Conservation (phyloP, 2,888 invertebrate species). For the Nomada lathburiana region DNA sequence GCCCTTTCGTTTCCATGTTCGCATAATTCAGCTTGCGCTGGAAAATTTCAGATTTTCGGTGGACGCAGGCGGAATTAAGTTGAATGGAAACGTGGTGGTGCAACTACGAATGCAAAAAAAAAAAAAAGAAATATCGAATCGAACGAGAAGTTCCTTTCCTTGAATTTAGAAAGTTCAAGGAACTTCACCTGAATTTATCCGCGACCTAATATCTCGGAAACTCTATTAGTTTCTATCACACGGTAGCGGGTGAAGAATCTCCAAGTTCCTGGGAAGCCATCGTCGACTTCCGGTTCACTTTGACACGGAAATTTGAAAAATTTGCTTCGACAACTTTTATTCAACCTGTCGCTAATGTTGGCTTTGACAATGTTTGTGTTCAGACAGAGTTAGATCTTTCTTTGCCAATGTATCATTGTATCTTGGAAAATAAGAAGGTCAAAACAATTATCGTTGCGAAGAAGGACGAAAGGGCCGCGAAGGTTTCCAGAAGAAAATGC, state of each 20-base stretch:
- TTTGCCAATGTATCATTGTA: too few species aligned
- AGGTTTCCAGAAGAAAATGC: not conserved
- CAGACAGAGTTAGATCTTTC: too few species aligned
- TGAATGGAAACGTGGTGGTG: not conserved
- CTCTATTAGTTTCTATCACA: constrained; percentile 13
- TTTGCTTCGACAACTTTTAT: not conserved
- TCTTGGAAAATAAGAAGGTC: too few species aligned
- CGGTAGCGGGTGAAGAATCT: not conserved
- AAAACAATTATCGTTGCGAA: too few species aligned
- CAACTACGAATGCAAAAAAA: not conserved
- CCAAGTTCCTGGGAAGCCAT: not conserved
- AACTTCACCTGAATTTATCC: constrained; percentile 9
- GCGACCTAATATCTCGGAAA: not conserved
- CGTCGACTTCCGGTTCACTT: constrained; percentile 4
- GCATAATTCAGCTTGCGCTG: not conserved
- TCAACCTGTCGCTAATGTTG: not conserved
- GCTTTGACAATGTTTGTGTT: too few species aligned
- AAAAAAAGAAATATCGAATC: constrained; percentile 3
- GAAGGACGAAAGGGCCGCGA: too few species aligned
- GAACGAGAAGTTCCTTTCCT: not conserved
- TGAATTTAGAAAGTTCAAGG: constrained; percentile 2
- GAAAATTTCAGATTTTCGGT: not conserved
- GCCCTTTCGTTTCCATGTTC: not conserved
- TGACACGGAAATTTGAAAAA: not conserved
- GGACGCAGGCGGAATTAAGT: constrained; percentile 7